These are phyloP conservation scores for Pleuronectes platessa DNA, from an alignment of 2,113 vertebrate species.

Conservation along the genomic window DNA sequence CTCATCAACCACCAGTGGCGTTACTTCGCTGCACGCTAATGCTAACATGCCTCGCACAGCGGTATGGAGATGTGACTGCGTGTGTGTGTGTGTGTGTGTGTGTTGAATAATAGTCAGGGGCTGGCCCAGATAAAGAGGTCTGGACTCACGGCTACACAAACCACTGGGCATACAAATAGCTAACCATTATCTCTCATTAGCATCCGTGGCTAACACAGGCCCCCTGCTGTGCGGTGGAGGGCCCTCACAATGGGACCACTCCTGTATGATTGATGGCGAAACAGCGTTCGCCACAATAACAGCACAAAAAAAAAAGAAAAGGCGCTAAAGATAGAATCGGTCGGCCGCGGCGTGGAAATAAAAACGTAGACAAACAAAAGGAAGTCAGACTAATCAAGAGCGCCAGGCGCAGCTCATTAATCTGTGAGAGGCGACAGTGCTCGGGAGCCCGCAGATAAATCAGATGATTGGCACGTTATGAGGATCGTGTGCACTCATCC, in stretches of 20 bases:
- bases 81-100: background rate
- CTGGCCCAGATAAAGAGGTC: slow-evolving; percentile 63
- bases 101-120: slow-evolving; percentile 60
- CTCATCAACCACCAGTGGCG: slow-evolving; percentile 75
- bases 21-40: slow-evolving; percentile 32
- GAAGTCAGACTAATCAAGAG: slow-evolving; percentile 68
- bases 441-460: slow-evolving; percentile 64
- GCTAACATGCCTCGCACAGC: slow-evolving; percentile 35
- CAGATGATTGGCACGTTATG: slow-evolving; percentile 54
- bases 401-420: slow-evolving; percentile 73
- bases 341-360: slow-evolving; percentile 51
- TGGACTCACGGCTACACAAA: slow-evolving; percentile 57
- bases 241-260: slow-evolving; percentile 69
- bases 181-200: slow-evolving; percentile 79
- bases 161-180: slow-evolving; percentile 70
- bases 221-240: slow-evolving; percentile 62
- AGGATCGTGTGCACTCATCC: slow-evolving; percentile 33
- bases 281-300: slow-evolving; percentile 68
- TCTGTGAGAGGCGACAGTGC: slow-evolving; percentile 39
- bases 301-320: slow-evolving; percentile 39
- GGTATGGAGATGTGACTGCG: background rate
- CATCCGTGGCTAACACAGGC: slow-evolving; percentile 74
- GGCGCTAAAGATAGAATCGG: slow-evolving; percentile 62
- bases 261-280: slow-evolving; percentile 73
- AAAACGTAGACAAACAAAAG: slow-evolving; percentile 71